A percentile compares a stretch with the other conserved stretches of the same genome.
phyloP scores from a whole-genome alignment of 1,140 invertebrate species.

The Calliphora vicina region DNA sequence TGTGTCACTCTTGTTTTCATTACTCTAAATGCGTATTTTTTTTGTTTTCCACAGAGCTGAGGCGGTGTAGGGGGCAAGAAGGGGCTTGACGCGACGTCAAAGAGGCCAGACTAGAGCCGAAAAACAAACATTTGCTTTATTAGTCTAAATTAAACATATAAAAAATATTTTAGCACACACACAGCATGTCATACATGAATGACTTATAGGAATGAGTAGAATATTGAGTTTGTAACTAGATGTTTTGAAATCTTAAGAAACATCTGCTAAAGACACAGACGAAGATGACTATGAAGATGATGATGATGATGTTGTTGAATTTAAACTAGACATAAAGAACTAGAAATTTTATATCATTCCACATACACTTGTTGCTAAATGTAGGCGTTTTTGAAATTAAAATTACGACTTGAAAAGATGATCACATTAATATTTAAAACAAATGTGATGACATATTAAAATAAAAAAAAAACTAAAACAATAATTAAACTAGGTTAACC shows the following conservation, averaged over 20 bases:
- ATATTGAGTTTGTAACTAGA: neutral
- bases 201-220: neutral
- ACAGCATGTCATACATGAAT: neutral
- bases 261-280: neutral
- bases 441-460: no score
- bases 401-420: neutral
- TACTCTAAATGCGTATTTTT: neutral
- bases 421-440: no score
- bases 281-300: neutral
- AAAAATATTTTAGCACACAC: neutral
- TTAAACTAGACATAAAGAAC: neutral
- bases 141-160: neutral
- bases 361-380: neutral
- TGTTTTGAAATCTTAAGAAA: neutral
- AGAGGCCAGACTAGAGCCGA: neutral
- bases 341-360: neutral
- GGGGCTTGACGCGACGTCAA: neutral
- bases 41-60: neutral
- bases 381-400: neutral
- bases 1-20: constrained; percentile 4
- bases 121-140: constrained; percentile 13
- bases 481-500: no score
- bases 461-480: no score
- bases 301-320: neutral
- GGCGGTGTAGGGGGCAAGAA: neutral